Percentiles rank a stretch among this genome's conserved stretches.
phyloP scores from a whole-genome alignment of 1,140 invertebrate genomes.

The Drosophila parvula region DNA sequence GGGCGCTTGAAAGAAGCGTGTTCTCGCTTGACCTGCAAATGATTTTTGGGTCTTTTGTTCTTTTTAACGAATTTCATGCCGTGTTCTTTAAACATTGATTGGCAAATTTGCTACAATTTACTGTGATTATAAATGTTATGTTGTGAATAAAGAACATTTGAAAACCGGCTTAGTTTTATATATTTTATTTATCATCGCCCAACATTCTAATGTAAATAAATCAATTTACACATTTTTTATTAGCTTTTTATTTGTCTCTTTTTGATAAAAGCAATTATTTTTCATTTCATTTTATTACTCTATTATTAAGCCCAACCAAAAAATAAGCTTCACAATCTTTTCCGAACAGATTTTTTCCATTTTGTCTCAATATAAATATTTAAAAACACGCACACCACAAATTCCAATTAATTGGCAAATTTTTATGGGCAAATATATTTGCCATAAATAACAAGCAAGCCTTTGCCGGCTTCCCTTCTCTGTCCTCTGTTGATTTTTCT shows the following conservation, averaged over 20 bases:
- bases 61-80: neutral
- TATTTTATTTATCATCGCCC: neutral
- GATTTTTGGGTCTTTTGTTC: conserved; percentile 21
- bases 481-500: conserved; percentile 39
- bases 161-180: neutral
- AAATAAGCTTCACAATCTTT: no score
- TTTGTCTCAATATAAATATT: conserved; percentile 12
- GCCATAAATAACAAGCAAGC: conserved; percentile 67
- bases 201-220: neutral
- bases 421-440: conserved; percentile 38
- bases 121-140: neutral
- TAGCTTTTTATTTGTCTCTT: neutral
- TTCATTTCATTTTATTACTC: neutral
- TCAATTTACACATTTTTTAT: no score
- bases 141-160: neutral
- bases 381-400: conserved; percentile 13
- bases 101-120: conserved; percentile 6
- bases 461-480: conserved; percentile 6
- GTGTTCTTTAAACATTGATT: neutral
- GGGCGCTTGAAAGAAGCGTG: neutral
- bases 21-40: conserved; percentile 34
- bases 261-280: neutral
- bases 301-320: neutral
- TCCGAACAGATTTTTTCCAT: neutral
- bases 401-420: conserved; percentile 39